Percentiles rank a stretch among this genome's conserved stretches.
Conservation (phyloP, 2,888 invertebrate species). For the Pachliopta kotzebuea region DNA sequence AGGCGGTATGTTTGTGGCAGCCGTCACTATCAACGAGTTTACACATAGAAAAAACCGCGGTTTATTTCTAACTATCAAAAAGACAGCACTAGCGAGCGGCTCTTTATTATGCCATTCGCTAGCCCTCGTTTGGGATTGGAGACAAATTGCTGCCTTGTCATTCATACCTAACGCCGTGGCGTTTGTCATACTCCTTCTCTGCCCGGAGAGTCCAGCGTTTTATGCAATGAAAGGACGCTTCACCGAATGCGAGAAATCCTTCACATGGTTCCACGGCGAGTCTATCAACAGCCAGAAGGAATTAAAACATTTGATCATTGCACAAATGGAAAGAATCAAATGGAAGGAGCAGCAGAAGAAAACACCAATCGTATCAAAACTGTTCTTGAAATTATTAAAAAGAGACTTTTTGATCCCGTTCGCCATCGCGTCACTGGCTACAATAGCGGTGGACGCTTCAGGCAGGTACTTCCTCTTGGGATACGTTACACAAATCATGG, state of each 20-base stretch:
- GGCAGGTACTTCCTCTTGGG: slow-evolving; percentile 46
- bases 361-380: slow-evolving; percentile 5
- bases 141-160: slow-evolving; percentile 40
- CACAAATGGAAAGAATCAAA: slow-evolving; percentile 33
- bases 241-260: slow-evolving; percentile 43
- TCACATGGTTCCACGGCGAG: slow-evolving; percentile 42
- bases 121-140: slow-evolving; percentile 43
- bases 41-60: slow-evolving; percentile 44
- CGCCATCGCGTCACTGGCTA: slow-evolving; percentile 38
- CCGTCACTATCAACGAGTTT: slow-evolving; percentile 46
- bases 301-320: slow-evolving; percentile 35
- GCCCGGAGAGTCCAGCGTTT: slow-evolving; percentile 50
- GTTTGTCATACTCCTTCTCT: slow-evolving; percentile 39
- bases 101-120: slow-evolving; percentile 44
- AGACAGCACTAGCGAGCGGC: slow-evolving; percentile 38
- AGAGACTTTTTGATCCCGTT: slow-evolving; percentile 46
- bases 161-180: slow-evolving; percentile 32
- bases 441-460: slow-evolving; percentile 42
- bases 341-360: slow-evolving; percentile 1
- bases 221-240: slow-evolving; percentile 46
- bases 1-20: slow-evolving; percentile 42
- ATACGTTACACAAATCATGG: slow-evolving; percentile 46
- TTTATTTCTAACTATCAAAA: slow-evolving; percentile 44
- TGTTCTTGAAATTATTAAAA: slow-evolving; percentile 33
- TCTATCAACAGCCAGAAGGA: slow-evolving; percentile 36